phyloP scores from a whole-genome alignment of 1,140 invertebrate genomes.

The Drosophila pseudoobscura region DNA sequence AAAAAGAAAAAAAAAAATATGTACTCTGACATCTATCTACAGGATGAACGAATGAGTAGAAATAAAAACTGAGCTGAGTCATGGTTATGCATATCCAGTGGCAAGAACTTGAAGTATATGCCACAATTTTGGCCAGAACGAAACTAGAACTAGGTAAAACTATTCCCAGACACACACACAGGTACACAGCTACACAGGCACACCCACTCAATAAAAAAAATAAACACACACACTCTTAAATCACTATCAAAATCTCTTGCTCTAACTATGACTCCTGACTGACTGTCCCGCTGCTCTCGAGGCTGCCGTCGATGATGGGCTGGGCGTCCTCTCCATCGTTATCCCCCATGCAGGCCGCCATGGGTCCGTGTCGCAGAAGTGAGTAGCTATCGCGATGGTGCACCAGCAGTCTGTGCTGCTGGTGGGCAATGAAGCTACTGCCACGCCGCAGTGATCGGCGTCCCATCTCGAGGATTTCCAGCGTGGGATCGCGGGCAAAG shows the following conservation, averaged over 20 bases:
- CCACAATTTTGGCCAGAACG: conserved; percentile 71
- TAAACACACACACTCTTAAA: conserved; percentile 3
- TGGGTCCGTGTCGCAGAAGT: conserved; percentile 83
- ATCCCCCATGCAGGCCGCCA: conserved; percentile 60
- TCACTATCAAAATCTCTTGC: conserved; percentile 21
- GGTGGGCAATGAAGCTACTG: conserved; percentile 88
- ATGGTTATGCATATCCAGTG: conserved; percentile 34
- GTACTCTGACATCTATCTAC: conserved; percentile 31
- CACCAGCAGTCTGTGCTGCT: conserved; percentile 86
- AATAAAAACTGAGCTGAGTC: conserved; percentile 17
- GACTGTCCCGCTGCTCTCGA: conserved; percentile 7
- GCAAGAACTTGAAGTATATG: conserved; percentile 60
- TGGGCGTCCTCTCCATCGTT: conserved; percentile 57
- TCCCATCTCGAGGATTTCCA: conserved; percentile 90
- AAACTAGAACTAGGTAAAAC: conserved; percentile 49
- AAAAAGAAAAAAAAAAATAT: conserved; percentile 15
- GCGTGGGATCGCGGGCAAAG: conserved; percentile 86
- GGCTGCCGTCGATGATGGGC: conserved; percentile 65
- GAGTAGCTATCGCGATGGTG: conserved; percentile 86
- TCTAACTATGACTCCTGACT: conserved; percentile 52
- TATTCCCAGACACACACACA: conserved; percentile 2
- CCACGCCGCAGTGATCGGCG: conserved; percentile 88
- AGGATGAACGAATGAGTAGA: conserved; percentile 38
- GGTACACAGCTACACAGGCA: not conserved
- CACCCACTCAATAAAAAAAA: conserved; percentile 11